Evolutionary conservation across 2,797 vertebrate genomes (phyloP).

Genomic region (Chloroceryle inda): DNA sequence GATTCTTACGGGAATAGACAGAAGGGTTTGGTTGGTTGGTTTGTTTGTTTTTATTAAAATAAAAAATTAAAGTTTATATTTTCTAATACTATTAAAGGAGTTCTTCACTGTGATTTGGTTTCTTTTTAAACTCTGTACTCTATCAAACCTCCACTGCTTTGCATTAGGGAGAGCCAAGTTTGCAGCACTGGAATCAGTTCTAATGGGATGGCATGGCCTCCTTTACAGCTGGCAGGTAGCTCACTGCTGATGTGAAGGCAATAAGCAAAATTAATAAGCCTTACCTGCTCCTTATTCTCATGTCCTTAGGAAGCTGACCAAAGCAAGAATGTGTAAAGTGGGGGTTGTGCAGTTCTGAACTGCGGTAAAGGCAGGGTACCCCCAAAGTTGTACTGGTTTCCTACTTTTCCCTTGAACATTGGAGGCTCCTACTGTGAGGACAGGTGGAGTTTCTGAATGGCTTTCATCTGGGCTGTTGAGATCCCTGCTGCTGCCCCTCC

Average conservation of each 20-base stretch:
- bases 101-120: neutral
- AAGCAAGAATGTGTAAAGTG: neutral
- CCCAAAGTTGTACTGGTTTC: accelerated
- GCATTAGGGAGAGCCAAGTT: neutral
- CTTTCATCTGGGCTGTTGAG: neutral
- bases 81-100: neutral
- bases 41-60: neutral
- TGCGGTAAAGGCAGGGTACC: neutral
- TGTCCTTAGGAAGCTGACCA: neutral
- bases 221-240: neutral
- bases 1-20: neutral
- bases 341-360: neutral
- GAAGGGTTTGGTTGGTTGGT: neutral
- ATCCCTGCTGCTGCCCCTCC: neutral
- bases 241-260: neutral
- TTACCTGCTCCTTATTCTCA: neutral
- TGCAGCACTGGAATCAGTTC: neutral
- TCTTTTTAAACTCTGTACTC: neutral
- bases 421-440: neutral
- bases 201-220: accelerated
- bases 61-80: neutral
- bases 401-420: neutral
- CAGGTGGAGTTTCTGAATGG: neutral
- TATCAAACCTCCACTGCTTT: neutral
- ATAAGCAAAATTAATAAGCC: neutral